phyloP scores from a whole-genome alignment of 2,113 vertebrate species.

The Colaptes auratus region DNA sequence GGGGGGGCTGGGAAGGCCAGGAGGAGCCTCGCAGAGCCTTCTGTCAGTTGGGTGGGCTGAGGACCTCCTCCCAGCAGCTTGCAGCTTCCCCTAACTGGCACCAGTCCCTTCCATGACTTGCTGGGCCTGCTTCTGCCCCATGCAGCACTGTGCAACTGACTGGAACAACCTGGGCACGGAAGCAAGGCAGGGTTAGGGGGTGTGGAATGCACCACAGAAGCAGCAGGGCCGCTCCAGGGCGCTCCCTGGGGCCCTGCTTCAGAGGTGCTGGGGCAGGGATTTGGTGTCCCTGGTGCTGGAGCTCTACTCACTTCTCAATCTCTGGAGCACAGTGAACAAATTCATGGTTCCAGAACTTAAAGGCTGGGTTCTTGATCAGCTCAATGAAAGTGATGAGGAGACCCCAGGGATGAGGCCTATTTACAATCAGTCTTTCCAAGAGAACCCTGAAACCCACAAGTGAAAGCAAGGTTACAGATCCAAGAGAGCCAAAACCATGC shows the following conservation, averaged over 20 bases:
- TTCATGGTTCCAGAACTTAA: slow-evolving; percentile 99
- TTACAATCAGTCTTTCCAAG: slow-evolving; percentile 97
- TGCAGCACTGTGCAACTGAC: slow-evolving; percentile 98
- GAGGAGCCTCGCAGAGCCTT: slow-evolving; percentile 78
- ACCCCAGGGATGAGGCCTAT: slow-evolving; percentile 98
- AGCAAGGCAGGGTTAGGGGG: background rate
- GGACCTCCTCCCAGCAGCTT: slow-evolving; percentile 47
- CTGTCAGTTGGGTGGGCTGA: slow-evolving; percentile 68
- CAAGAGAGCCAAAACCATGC: background rate
- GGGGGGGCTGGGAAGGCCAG: slow-evolving; percentile 64
- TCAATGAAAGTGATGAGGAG: slow-evolving; percentile 99
- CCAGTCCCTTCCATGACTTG: slow-evolving; percentile 99
- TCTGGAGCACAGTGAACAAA: slow-evolving; percentile 99
- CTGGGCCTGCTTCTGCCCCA: slow-evolving; percentile 99
- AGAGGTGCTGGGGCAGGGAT: no score
- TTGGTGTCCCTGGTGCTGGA: background rate
- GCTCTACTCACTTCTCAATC: slow-evolving; percentile 93
- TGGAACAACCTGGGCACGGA: slow-evolving; percentile 89
- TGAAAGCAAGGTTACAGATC: background rate
- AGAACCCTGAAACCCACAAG: slow-evolving; percentile 84
- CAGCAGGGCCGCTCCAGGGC: no score
- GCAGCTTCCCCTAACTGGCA: slow-evolving; percentile 86
- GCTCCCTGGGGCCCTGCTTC: background rate
- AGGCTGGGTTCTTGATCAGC: slow-evolving; percentile 98
- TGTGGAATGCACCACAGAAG: no score